Conservation (phyloP, 2,113 vertebrate species). For the Phalacrocorax pelagicus region DNA sequence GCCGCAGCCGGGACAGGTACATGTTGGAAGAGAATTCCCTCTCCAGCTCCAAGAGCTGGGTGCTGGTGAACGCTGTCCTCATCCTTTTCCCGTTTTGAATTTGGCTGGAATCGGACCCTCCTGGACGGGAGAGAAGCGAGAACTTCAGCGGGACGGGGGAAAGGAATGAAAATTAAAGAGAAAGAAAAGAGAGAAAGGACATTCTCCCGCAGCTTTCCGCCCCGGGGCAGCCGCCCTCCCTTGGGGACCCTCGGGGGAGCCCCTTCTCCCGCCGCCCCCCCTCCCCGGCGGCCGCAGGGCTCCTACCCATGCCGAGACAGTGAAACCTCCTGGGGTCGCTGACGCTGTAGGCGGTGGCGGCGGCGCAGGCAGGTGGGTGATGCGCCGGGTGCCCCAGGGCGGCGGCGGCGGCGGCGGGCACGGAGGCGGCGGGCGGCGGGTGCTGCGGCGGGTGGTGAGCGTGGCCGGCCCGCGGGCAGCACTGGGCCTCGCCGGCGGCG, state of each 20-base stretch:
- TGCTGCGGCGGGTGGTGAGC: too few relatives aligned
- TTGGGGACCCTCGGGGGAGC: neutral
- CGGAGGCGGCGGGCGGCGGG: slow-evolving; percentile 56
- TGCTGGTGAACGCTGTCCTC: slow-evolving; percentile 98
- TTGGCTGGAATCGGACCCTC: slow-evolving; percentile 83
- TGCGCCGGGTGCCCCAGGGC: slow-evolving; percentile 85
- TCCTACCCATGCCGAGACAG: slow-evolving; percentile 92
- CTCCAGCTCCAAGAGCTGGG: slow-evolving; percentile 95
- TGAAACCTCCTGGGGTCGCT: slow-evolving; percentile 94
- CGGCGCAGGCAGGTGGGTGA: slow-evolving; percentile 89
- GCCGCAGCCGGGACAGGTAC: slow-evolving; percentile 94
- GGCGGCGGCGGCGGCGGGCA: slow-evolving; percentile 39
- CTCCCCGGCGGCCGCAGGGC: neutral
- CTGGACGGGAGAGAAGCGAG: slow-evolving; percentile 61
- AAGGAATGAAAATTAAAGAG: too few relatives aligned
- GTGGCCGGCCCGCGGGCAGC: neutral
- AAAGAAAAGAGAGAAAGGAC: neutral
- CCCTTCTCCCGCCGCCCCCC: neutral
- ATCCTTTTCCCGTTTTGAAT: slow-evolving; percentile 94
- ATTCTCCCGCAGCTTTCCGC: neutral
- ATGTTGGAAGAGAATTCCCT: slow-evolving; percentile 98
- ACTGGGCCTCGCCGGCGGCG: slow-evolving; percentile 76
- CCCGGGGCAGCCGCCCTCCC: neutral
- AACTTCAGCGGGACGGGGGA: neutral
- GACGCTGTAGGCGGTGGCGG: slow-evolving; percentile 88